Evolutionary conservation across 2,113 vertebrate genomes (phyloP), one percentile per base, ranked within the genome.

Genomic region (Hassar affinis): DNA sequence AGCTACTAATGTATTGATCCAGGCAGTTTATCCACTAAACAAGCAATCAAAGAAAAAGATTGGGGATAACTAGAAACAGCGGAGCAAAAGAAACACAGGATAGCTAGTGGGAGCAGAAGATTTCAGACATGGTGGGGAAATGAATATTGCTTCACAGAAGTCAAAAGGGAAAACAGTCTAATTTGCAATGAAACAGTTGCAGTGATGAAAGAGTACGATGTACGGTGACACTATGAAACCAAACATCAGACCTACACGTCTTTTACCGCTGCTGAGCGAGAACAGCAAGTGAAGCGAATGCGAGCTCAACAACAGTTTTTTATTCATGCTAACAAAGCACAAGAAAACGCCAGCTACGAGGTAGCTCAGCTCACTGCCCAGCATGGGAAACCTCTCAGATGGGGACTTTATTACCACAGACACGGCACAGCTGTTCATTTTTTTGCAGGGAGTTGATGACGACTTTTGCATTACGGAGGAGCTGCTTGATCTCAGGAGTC

Each of bases 381-480:
- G n/a, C n/a, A n/a, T n/a, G n/a, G n/a, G n/a, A n/a, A n/a, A n/a
- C n/a, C n/a, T n/a, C n/a, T n/a, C n/a, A n/a, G n/a, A n/a, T n/a
- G n/a, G n/a, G n/a, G n/a, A n/a, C n/a, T n/a, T n/a, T n/a, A n/a
- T n/a, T n/a, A n/a, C n/a, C n/a, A n/a, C n/a, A n/a, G n/a, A n/a
- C n/a, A n/a, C n/a, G n/a, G n/a, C n/a, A n/a, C n/a, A n/a, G n/a
- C n/a, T n/a, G n/a, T n/a, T 80, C 2, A 76, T 88, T 85, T 83
- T 85, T 86, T 87, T 84, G 78, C 38, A 42, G 51, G 76, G 79
- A 84, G 79, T 89, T 1, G 83, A 88, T 1, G 22, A 81, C 15
- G 33, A 87, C 6, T 86, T 88, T 87, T 78, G 78, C 68, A 5
- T 17, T 78, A 82, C 45, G 15, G 61, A 86, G 78, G 85, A 86